Evolutionary conservation across 2,888 invertebrate species (phyloP).

Genomic region (Drosophila pseudotalamancana): DNA sequence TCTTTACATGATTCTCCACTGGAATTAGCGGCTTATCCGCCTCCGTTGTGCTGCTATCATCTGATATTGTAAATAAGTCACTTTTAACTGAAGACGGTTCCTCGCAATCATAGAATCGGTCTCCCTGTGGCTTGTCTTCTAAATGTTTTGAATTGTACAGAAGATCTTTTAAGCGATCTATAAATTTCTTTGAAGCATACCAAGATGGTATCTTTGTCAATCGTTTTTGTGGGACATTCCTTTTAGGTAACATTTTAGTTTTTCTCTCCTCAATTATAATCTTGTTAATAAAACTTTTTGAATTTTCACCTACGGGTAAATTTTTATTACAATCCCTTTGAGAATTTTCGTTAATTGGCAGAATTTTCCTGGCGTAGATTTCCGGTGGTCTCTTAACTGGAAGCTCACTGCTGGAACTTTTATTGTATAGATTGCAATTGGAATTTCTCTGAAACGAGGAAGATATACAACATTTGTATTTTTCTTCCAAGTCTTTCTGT

Average conservation of each 20-base stretch:
- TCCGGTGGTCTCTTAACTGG: not conserved
- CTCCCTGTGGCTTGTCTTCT: not conserved
- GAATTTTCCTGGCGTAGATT: not conserved
- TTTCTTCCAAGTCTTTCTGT: not conserved
- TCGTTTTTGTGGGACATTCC: not conserved
- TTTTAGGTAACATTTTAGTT: not conserved
- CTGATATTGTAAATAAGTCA: not conserved
- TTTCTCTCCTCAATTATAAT: not conserved
- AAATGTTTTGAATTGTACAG: not conserved
- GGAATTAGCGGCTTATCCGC: not conserved
- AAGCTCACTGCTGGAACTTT: too few species aligned
- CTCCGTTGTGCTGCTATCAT: not conserved
- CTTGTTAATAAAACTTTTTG: not conserved
- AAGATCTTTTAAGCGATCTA: not conserved
- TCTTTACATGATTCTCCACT: accelerated
- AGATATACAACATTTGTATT: not conserved
- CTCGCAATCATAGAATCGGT: slow-evolving; percentile 1
- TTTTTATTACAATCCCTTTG: not conserved
- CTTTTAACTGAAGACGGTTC: not conserved
- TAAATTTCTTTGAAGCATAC: not conserved
- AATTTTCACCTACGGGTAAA: not conserved
- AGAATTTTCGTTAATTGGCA: not conserved
- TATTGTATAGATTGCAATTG: not conserved
- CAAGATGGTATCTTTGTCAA: not conserved
- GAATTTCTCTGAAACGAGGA: not conserved